Evolutionary conservation across 2,797 vertebrate species (phyloP).

Genomic region (Paguma larvata): DNA sequence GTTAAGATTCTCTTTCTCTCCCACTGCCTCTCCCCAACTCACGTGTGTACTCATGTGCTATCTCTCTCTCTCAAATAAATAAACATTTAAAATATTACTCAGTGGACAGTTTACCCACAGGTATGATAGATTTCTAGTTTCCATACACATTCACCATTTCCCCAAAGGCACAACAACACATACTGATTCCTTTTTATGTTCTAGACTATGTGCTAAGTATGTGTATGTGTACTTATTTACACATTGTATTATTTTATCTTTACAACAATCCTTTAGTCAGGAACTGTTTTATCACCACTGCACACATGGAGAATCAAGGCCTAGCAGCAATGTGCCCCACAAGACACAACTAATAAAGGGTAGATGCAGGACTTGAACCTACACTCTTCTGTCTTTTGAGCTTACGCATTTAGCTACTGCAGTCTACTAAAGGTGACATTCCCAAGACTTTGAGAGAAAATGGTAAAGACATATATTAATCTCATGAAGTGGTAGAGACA

Average conservation of each 20-base stretch:
- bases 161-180: not conserved
- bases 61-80: no score
- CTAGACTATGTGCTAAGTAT: not conserved
- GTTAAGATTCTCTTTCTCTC: no score
- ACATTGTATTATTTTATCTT: not conserved
- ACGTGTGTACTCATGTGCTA: no score
- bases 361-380: not conserved
- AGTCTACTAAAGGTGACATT: not conserved
- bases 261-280: not conserved
- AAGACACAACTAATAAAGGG: not conserved
- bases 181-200: not conserved
- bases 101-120: not conserved
- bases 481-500: not conserved
- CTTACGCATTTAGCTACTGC: not conserved
- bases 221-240: not conserved
- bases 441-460: not conserved
- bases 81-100: not conserved
- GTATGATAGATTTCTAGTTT: not conserved
- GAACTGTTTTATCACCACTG: not conserved
- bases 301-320: not conserved
- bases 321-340: not conserved
- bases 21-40: no score
- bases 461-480: not conserved
- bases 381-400: not conserved
- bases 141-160: not conserved